Percentiles rank a stretch among this genome's conserved stretches.
Evolutionary conservation across 1,140 invertebrate species (phyloP).

Genomic region (Rhyacophila brunnea): DNA sequence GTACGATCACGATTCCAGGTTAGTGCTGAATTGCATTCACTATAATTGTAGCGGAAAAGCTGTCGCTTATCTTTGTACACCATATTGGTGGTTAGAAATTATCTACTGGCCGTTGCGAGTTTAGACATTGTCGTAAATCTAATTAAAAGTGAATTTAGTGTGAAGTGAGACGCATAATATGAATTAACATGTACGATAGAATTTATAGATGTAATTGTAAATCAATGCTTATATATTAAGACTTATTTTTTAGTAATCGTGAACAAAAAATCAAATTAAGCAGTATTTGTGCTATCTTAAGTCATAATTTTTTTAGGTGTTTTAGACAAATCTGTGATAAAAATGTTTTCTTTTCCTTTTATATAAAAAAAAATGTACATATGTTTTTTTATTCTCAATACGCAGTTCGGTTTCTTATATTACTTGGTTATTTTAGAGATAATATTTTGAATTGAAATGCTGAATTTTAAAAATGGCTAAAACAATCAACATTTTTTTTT

Average conservation of each 20-base stretch:
- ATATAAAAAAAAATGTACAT: too few relatives aligned
- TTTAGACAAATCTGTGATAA: slow-evolving; percentile 44
- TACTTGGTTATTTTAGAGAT: slow-evolving; percentile 23
- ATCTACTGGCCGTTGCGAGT: slow-evolving; percentile 16
- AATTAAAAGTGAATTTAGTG: slow-evolving; percentile 22
- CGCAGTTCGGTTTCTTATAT: slow-evolving; percentile 17
- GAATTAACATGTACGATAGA: slow-evolving; percentile 9
- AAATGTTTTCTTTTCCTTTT: slow-evolving; percentile 29
- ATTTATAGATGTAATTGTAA: slow-evolving; percentile 16
- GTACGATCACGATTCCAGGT: too few relatives aligned
- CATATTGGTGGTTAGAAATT: slow-evolving; percentile 39
- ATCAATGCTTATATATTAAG: slow-evolving; percentile 18
- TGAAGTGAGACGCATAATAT: slow-evolving; percentile 28
- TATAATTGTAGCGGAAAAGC: slow-evolving; percentile 9
- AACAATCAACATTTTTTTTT: too few relatives aligned
- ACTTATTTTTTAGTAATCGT: slow-evolving; percentile 26
- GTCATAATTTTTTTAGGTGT: slow-evolving; percentile 36
- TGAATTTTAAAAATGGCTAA: too few relatives aligned
- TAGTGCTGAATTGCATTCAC: too few relatives aligned
- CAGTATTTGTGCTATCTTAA: slow-evolving; percentile 38
- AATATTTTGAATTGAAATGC: too few relatives aligned
- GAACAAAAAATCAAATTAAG: slow-evolving; percentile 25
- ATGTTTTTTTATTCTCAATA: slow-evolving; percentile 22
- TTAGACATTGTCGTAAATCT: too few relatives aligned
- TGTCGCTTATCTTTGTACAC: slow-evolving; percentile 35